Evolutionary conservation across 1,140 invertebrate species (phyloP).

Genomic region (Microplitis mediator): DNA sequence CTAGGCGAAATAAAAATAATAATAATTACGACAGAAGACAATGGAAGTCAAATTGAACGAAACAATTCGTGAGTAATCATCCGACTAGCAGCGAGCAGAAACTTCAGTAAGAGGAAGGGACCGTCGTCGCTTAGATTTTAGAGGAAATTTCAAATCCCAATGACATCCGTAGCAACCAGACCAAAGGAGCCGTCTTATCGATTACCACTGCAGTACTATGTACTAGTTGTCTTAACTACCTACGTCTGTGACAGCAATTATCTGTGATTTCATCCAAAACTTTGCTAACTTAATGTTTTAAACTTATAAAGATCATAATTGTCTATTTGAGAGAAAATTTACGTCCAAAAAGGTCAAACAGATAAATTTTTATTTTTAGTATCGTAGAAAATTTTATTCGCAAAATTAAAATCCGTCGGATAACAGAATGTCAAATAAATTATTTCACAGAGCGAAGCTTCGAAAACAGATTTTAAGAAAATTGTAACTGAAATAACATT

Average conservation of each 20-base stretch:
- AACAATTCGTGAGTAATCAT: constrained; percentile 23
- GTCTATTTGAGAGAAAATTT: too few relatives aligned
- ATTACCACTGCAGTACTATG: neutral
- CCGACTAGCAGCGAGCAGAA: neutral
- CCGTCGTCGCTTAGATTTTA: constrained; percentile 6
- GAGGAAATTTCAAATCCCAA: neutral
- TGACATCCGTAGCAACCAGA: neutral
- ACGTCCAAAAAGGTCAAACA: too few relatives aligned
- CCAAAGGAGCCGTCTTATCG: constrained; percentile 14
- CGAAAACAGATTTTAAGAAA: too few relatives aligned
- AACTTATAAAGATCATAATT: too few relatives aligned
- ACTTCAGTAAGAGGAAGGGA: neutral
- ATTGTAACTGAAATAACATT: too few relatives aligned
- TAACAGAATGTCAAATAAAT: too few relatives aligned
- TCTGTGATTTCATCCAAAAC: constrained; percentile 23
- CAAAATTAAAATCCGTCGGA: too few relatives aligned
- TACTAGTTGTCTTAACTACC: too few relatives aligned
- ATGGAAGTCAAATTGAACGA: constrained; percentile 24
- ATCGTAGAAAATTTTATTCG: too few relatives aligned
- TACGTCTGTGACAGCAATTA: constrained; percentile 29
- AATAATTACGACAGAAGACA: constrained; percentile 5
- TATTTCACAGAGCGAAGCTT: too few relatives aligned
- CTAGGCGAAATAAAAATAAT: neutral
- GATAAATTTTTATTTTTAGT: too few relatives aligned
- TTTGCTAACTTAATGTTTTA: too few relatives aligned